phyloP scores from a whole-genome alignment of 2,797 vertebrate genomes.

The Falco columbarius region DNA sequence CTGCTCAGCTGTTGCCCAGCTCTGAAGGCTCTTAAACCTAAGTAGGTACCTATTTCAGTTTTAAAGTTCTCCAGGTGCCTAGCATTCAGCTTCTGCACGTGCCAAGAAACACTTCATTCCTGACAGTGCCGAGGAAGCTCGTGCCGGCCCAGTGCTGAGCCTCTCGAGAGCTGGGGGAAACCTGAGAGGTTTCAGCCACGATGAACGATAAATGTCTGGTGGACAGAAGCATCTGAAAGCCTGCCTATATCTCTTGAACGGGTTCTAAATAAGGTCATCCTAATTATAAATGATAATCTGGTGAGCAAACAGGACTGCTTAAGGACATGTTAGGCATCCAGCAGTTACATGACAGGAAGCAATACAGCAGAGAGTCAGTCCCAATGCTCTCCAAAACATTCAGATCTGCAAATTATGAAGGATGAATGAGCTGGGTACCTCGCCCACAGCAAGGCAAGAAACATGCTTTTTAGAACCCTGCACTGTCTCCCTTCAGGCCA shows the following conservation, averaged over 20 bases:
- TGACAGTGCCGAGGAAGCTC: neutral
- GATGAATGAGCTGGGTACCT: neutral
- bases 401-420: neutral
- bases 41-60: slow-evolving; percentile 14
- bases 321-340: neutral
- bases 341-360: accelerated
- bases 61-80: slow-evolving; percentile 37
- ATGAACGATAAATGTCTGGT: accelerated
- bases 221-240: neutral
- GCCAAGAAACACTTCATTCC: slow-evolving; percentile 25
- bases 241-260: neutral
- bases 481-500: neutral
- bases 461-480: neutral
- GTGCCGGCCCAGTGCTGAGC: accelerated
- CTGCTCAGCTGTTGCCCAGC: neutral
- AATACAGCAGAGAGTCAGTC: neutral
- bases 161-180: neutral
- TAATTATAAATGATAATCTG: neutral
- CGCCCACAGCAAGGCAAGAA: neutral
- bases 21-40: slow-evolving; percentile 43
- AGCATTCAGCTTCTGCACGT: neutral
- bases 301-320: neutral
- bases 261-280: neutral
- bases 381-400: neutral
- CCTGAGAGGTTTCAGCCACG: neutral